Evolutionary conservation across 2,113 vertebrate species (phyloP), one percentile per base, ranked within the genome.

Genomic region (Pygoscelis antarcticus): DNA sequence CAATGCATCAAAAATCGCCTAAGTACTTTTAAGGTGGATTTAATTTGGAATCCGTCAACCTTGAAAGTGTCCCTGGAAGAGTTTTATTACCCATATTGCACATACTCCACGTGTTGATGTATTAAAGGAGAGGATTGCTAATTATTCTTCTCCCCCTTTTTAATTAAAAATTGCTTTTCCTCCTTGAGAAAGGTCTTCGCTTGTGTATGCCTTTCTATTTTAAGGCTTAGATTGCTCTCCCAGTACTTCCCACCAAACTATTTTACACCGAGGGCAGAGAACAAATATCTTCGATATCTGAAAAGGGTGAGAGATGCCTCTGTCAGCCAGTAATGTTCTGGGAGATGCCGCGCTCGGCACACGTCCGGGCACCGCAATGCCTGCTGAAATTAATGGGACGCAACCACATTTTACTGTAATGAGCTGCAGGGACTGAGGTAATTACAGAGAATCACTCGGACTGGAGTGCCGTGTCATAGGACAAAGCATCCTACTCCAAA

Each of bases 371-470:
- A 80, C 82, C 68, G 58, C 29, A 58, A 70, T 0, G 13, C 83
- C 74, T 82, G 72, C 77, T 95, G 85, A 92, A 96, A 96, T 90
- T 89, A 92, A 89, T 93, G 81, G 72, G 62, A 86, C 3, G 16
- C 87, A 81, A 89, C 75, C 22, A 9, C 36, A 46, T 83, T 95
- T 83, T 82, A 85, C 81, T 83, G 83, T 94, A 92, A 92, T 38
- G 30, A 94, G 76, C 81, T 52, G 65, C 69, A 88, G 83, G 36
- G 34, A 74, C 80, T 58, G 64, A 80, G 84, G 71, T 80, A 83
- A 90, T 96, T 96, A 90, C 20, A 80, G 64, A 90, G 79, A 80
- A 55, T 49, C 7, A 3, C 54, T 94, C 4, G 1, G 72, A 54
- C 23, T 30, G 55, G 83, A 96, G 92, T 36, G 4, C 32, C 4